Percentiles rank a stretch among this genome's conserved stretches.
These are phyloP conservation scores for Zaprionus obscuricornis DNA, from an alignment of 2,888 invertebrate genomes.

Conservation along the genomic window DNA sequence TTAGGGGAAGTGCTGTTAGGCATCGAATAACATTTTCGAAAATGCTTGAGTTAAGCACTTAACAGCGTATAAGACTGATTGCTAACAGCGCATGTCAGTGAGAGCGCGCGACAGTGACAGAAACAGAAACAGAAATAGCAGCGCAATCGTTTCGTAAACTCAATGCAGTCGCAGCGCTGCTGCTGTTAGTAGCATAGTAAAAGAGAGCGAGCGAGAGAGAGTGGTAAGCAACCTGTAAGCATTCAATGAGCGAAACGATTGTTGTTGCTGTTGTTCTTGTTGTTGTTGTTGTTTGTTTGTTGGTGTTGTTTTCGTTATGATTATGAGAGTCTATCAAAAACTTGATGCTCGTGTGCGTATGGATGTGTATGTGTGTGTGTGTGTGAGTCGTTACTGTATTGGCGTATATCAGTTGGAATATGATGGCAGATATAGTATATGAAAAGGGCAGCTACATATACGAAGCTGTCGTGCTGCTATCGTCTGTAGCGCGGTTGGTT, in stretches of 20 bases:
- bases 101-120: conserved; percentile 45
- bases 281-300: conserved; percentile 30
- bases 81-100: conserved; percentile 48
- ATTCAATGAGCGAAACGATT: conserved; percentile 53
- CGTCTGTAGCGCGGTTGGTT: conserved; percentile 46
- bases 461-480: conserved; percentile 35
- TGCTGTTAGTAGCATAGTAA: conserved; percentile 2
- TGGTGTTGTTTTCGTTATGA: conserved; percentile 73
- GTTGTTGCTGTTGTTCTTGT: conserved; percentile 25
- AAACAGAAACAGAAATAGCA: too few species aligned
- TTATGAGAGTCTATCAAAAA: conserved; percentile 81
- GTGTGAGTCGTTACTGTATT: conserved; percentile 30
- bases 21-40: conserved; percentile 43
- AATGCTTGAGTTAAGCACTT: not conserved
- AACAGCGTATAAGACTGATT: conserved; percentile 59
- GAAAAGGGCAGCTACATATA: conserved; percentile 67
- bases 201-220: conserved; percentile 16
- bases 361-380: conserved; percentile 19
- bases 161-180: conserved; percentile 45
- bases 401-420: conserved; percentile 67
- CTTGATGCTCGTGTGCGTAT: conserved; percentile 31
- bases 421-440: conserved; percentile 82
- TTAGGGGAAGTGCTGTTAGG: not conserved
- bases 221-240: conserved; percentile 67
- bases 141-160: conserved; percentile 48